Evolutionary conservation across 2,888 invertebrate genomes (phyloP).

Genomic region (Drosophila algonquin): DNA sequence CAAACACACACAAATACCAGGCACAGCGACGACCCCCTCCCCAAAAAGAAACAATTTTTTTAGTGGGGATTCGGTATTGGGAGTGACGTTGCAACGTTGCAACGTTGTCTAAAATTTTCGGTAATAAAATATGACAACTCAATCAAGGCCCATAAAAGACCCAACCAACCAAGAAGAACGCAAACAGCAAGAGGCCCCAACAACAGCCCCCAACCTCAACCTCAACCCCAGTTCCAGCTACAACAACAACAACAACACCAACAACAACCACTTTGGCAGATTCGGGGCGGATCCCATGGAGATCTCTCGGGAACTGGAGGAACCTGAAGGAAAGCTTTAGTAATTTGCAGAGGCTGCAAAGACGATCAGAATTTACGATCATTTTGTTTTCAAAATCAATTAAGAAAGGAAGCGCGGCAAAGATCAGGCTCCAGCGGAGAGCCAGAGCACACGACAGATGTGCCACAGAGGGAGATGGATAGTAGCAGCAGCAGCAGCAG

Average conservation of each 20-base stretch:
- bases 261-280: conserved; percentile 45
- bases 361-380: conserved; percentile 79
- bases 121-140: conserved; percentile 83
- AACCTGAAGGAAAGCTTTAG: conserved; percentile 57
- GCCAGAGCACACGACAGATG: conserved; percentile 53
- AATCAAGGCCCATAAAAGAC: conserved; percentile 82
- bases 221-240: conserved; percentile 19
- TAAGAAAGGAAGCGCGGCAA: conserved; percentile 80
- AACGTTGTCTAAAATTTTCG: conserved; percentile 81
- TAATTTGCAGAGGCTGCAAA: conserved; percentile 77
- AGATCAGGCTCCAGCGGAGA: conserved; percentile 62
- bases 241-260: conserved; percentile 39
- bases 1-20: neutral
- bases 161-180: conserved; percentile 6
- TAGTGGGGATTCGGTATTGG: neutral
- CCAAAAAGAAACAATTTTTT: conserved; percentile 56
- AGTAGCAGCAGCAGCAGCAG: neutral
- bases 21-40: conserved; percentile 12
- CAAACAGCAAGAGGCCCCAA: conserved; percentile 29
- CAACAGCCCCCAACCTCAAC: too few species aligned
- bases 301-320: neutral
- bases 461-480: conserved; percentile 5
- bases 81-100: conserved; percentile 62
- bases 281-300: conserved; percentile 53
- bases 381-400: conserved; percentile 80